Evolutionary conservation across 1,140 invertebrate genomes (phyloP).

Genomic region (Drosophila simulans): DNA sequence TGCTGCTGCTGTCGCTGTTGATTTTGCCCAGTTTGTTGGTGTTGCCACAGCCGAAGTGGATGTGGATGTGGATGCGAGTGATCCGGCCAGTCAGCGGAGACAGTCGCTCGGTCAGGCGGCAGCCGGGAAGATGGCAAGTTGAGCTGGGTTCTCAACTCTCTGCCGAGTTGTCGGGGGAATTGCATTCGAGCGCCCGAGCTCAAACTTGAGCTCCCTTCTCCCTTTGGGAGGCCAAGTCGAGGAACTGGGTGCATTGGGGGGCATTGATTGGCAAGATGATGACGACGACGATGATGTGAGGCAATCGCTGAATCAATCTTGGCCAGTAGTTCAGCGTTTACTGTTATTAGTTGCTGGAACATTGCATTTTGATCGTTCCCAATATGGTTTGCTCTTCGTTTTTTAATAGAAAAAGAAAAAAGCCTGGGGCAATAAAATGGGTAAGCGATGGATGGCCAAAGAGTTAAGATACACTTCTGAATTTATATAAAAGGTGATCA

Average conservation of each 20-base stretch:
- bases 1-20: constrained; percentile 20
- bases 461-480: background rate
- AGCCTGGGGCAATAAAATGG: constrained; percentile 1
- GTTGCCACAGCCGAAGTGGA: constrained; percentile 2
- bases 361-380: constrained; percentile 42
- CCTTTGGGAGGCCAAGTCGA: constrained; percentile 3
- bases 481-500: no score
- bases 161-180: constrained; percentile 56
- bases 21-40: constrained; percentile 25
- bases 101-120: constrained; percentile 53
- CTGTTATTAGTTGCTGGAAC: constrained; percentile 67
- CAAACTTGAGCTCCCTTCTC: constrained; percentile 15
- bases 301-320: constrained; percentile 74
- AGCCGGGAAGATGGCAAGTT: constrained; percentile 25
- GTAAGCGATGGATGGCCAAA: constrained; percentile 1
- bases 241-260: background rate
- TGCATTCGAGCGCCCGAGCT: constrained; percentile 22
- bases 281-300: constrained; percentile 61
- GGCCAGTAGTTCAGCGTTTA: constrained; percentile 74
- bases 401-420: constrained; percentile 10
- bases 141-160: constrained; percentile 23
- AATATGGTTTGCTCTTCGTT: constrained; percentile 15
- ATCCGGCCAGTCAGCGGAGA: constrained; percentile 57
- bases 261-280: constrained; percentile 55
- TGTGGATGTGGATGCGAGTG: constrained; percentile 38